Base-by-base conservation (phyloP, 2,113 vertebrate species). In the Morone saxatilis region DNA sequence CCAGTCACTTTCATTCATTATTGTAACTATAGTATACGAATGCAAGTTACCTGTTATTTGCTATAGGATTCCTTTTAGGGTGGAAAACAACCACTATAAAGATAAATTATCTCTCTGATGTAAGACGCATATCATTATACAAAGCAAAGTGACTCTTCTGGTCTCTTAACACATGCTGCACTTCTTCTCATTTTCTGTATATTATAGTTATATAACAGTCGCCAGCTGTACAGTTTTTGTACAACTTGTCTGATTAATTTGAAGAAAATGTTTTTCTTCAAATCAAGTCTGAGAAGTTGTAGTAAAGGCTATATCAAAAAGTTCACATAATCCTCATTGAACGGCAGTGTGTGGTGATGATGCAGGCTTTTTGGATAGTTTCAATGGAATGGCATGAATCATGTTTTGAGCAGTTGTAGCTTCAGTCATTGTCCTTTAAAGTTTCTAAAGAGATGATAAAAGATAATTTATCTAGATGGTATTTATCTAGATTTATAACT, bases 1-100 rank as follows among this genome's bases (percentile, higher is more conserved):
- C 38, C 20, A 45, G 57, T 48, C 76, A 36, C 54, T 74, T 86
- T 48, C 62, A 80, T 71, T 78, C 45, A 83, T 87, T 71, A 84
- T 41, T 22, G 41, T 60, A 75, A 86, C 43, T 75, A 57, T 57
- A 61, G n/a, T 45, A 59, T 75, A 40, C 59, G 71, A 62, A 81
- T 71, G 66, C 4, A 71, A 59, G 67, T 41, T 72, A 73, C 73
- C 47, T 81, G 70, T 50, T 59, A 62, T 78, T 76, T 50, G 53
- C 13, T 65, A 59, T 56, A 48, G 68, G 19, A 60, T 72, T 6
- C 85, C 43, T 72, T 43, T 71, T 10, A 56, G 40, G 22, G 7
- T 57, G 22, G 38, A 20, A 41, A 62, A 38, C 19, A 62, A 38
- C 19, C 38, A 31, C 71, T 8, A 41, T 50, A n/a, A 16, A 59